These are phyloP conservation scores for Trachelus tabidus DNA, from an alignment of 2,888 invertebrate species.

Conservation along the genomic window DNA sequence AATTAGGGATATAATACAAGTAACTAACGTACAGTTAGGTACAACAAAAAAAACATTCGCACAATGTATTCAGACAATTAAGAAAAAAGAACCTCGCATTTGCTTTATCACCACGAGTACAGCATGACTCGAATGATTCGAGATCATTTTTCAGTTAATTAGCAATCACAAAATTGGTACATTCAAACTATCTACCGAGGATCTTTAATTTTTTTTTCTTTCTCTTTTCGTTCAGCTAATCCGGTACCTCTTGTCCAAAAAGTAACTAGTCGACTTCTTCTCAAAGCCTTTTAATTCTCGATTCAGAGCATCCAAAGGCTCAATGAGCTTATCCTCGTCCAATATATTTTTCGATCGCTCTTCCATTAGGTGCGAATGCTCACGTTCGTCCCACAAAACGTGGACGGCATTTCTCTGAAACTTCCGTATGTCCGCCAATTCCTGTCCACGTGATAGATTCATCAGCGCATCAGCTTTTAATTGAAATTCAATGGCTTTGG, in stretches of 20 bases:
- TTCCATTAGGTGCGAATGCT: conserved; percentile 66
- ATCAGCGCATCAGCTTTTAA: conserved; percentile 63
- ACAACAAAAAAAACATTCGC: not conserved
- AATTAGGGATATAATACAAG: not conserved
- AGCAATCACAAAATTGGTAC: not conserved
- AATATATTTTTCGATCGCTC: conserved; percentile 64
- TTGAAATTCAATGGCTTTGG: conserved; percentile 74
- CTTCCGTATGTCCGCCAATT: conserved; percentile 63
- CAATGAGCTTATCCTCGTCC: conserved; percentile 70
- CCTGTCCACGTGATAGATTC: conserved; percentile 69
- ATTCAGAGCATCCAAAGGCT: conserved; percentile 73
- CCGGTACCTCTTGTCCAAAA: conserved; percentile 75
- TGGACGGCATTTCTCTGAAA: conserved; percentile 55
- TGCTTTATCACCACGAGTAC: not conserved
- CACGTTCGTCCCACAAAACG: conserved; percentile 52
- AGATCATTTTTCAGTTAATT: not conserved
- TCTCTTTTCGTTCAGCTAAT: not conserved
- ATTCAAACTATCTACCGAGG: not conserved
- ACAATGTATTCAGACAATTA: not conserved
- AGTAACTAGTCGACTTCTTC: conserved; percentile 71
- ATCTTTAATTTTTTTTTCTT: not conserved
- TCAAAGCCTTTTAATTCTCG: conserved; percentile 75
- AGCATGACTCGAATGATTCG: not conserved
- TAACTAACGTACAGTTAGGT: not conserved
- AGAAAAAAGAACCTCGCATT: not conserved